Evolutionary conservation across 1,140 invertebrate genomes (phyloP), one percentile per base, ranked within the genome.

Genomic region (Leptinotarsa defecta): DNA sequence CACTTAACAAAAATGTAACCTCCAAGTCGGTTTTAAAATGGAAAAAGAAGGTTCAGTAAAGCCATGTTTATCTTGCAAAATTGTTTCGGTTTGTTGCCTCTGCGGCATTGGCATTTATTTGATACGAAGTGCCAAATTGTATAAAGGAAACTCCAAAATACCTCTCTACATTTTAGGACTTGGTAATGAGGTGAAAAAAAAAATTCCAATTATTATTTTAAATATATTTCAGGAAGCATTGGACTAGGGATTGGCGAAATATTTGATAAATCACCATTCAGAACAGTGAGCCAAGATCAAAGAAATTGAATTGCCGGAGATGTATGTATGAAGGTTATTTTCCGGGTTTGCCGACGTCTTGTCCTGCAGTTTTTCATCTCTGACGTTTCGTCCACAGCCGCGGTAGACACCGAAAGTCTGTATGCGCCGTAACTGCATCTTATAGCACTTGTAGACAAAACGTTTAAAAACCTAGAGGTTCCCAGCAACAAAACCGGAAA

Each of bases 61-160:
- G 68, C 48, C 20, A 64, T 86, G 85, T 78, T 76, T 82, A n/a
- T 67, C 81, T 24, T 86, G 85, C 77, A 81, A 82, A 81, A 64
- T 86, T 48, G 79, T 81, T 15, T 81, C 83, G 69, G 80, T 85
- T 52, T 74, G 73, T 64, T 85, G 86, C 65, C 70, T 86, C 17
- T 65, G 78, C 65, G 81, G 82, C 68, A 82, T 83, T 68, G 84
- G 84, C 61, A 63, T 65, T 62, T 86, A 86, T 79, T 79, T 86
- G 48, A 79, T 79, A 65, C 65, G 81, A 34, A 78, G 84, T 57
- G 78, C 77, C 6, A 79, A 73, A 75, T 76, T 24, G n/a, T 76
- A 77, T 71, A 80, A 73, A 48, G 52, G 61, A 67, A 78, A 74
- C 15, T 76, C 76, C n/a, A 80, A 78, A 78, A 24, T 77, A 17